Base-by-base conservation (phyloP, 2,888 invertebrate genomes). In the Sycophila texana region DNA sequence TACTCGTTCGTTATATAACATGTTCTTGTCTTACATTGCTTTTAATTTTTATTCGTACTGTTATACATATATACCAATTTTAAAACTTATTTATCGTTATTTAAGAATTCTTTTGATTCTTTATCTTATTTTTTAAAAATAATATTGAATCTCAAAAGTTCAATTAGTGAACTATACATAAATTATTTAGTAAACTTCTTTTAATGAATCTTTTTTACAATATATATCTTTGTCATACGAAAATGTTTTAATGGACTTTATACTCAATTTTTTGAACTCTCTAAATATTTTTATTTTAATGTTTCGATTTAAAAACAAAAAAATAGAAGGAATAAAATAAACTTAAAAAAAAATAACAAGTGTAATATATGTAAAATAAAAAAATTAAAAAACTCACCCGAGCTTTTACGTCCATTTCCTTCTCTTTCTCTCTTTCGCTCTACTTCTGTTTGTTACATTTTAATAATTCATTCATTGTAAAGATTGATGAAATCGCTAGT, bases 1-100 rank as follows among this genome's bases (percentile, higher is more conserved):
- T 55, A 39, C 39, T 71, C 79, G 67, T 75, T 60, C 75, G 72
- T 72, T 73, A 61, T 57, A 75, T 55, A 60, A 80, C n/a, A n/a
- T 61, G 26, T 53, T 68, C 55, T 51, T 71, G 22, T 76, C 60
- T 63, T 60, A 65, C 39, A 74, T 76, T 65, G 53, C 30, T 58
- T 67, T 60, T 51, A 47, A 68, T 77, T 67, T 66, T 65, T 70
- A 76, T 71, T 77, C 70, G n/a, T 79, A 77, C 71, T 77, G 68
- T 73, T 77, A 72, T 77, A 73, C 57, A 74, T 77, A 74, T 77
- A 68, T 51, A 76, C 61, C 75, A 74, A 68, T 77, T 77, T 60
- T 77, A 74, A 58, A 77, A 71, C 58, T 76, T 74, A 58, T 70
- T 70, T 57, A 57, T 70, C 67, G 47, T 68, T 10, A 67, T 79